Base-by-base conservation (phyloP, 2,888 invertebrate genomes). In the Eurois occulta region DNA sequence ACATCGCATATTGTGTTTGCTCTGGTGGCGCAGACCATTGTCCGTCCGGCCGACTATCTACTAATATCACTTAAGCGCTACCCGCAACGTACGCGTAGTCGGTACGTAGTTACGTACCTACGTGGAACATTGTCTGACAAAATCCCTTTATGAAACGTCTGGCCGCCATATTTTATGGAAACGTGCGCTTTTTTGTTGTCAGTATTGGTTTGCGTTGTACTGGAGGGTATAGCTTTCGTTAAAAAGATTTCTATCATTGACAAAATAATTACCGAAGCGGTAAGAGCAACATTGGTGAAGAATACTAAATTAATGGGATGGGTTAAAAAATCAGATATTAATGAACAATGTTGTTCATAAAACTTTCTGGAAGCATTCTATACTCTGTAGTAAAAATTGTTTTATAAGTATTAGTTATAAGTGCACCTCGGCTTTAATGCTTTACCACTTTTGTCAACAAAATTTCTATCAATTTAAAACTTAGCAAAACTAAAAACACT, bases 1-100 rank as follows among this genome's bases (percentile, higher is more conserved):
- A 90, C 91, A 90, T 91, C 89, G 91, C 92, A 93, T 94, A 94
- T 93, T 94, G 91, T 93, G 94, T 94, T 94, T 93, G 92, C 92
- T 87, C 87, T 87, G 87, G 83, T 87, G 80, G 83, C 80, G 86
- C 85, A 80, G 84, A 83, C 89, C 89, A 89, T 91, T 88, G 90
- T 92, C 90, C 91, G 81, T 87, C 87, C 87, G 82, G 81, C 83
- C 86, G 87, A 83, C 90, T 90, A 91, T 88, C 90, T 83, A 88
- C 91, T 91, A 91, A 92, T 92, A 92, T 92, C 90, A 91, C 90
- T 90, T 90, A 91, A 91, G 89, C 89, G 84, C 84, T 86, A 79
- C 80, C 75, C 66, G 32, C 65, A 62, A 80, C 41, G 69, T 69
- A 75, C 35, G 71, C 66, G 68, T 77, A 78, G 71, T 66, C 69